A percentile compares a stretch with the other conserved stretches of the same genome.
Conservation (phyloP, 2,113 vertebrate species). For the Brienomyrus brachyistius region DNA sequence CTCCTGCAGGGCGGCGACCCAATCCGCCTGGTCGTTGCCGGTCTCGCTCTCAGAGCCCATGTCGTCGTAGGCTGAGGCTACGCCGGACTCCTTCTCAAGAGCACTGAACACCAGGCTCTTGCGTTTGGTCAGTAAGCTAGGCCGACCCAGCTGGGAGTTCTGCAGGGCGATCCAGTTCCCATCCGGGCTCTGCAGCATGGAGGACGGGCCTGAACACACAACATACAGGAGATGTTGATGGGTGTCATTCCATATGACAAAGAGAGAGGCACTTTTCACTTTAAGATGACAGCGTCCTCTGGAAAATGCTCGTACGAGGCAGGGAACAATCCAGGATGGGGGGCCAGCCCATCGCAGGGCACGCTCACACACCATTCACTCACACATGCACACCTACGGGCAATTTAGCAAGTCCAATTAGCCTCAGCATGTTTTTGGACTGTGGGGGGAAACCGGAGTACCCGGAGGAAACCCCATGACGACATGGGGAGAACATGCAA, state of each 20-base stretch:
- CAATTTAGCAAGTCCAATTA: no score
- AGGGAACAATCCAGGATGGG: no score
- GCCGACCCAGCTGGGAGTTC: slow-evolving; percentile 59
- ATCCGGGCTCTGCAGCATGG: slow-evolving; percentile 78
- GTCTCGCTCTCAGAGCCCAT: slow-evolving; percentile 75
- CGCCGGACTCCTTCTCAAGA: slow-evolving; percentile 73
- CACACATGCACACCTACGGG: no score
- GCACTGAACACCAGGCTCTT: slow-evolving; percentile 74
- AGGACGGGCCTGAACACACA: slow-evolving; percentile 41
- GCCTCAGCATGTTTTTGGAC: no score
- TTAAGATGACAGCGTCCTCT: background rate
- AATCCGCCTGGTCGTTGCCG: slow-evolving; percentile 31
- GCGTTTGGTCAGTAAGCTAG: slow-evolving; percentile 71
- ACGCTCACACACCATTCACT: no score
- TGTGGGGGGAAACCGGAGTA: no score
- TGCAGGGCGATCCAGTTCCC: slow-evolving; percentile 91
- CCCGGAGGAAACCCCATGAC: no score
- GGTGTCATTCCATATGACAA: background rate
- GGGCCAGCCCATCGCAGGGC: no score
- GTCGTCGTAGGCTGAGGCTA: slow-evolving; percentile 77
- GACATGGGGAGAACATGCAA: no score
- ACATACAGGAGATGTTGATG: background rate
- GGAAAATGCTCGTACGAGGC: background rate
- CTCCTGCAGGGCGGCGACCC: slow-evolving; percentile 47
- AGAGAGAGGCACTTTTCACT: background rate